Conservation (phyloP, 64 coral and sea anemone genomes). For the Catalaphyllia jardinei region DNA sequence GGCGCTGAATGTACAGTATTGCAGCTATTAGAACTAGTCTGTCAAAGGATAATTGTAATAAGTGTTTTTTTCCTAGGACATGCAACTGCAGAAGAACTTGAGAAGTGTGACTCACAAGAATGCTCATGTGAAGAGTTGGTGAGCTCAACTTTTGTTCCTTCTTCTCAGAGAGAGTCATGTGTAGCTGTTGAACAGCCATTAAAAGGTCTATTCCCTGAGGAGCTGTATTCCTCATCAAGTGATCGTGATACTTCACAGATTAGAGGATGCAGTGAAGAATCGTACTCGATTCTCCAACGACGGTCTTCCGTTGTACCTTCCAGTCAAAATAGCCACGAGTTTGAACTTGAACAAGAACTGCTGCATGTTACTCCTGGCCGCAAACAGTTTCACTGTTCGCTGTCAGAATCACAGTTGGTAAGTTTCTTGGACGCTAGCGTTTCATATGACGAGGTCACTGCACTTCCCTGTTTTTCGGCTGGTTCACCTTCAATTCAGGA, state of each 20-base stretch:
- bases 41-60: neutral
- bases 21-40: neutral
- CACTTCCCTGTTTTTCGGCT: neutral
- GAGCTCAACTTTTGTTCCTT: neutral
- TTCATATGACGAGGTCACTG: neutral
- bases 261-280: slow-evolving; percentile 6
- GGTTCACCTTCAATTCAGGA: neutral
- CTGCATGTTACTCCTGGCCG: neutral
- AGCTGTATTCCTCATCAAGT: neutral
- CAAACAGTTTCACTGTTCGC: neutral
- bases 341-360: neutral
- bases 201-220: neutral
- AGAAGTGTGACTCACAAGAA: neutral
- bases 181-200: neutral
- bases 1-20: no score
- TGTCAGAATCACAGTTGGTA: slow-evolving; percentile 30
- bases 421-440: slow-evolving; percentile 1
- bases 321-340: neutral
- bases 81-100: neutral
- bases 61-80: neutral
- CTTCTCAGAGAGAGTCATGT: neutral
- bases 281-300: slow-evolving; percentile 2
- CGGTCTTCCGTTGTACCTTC: neutral
- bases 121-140: neutral
- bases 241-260: neutral